Percentiles rank a stretch among this genome's conserved stretches.
Evolutionary conservation across 2,888 invertebrate genomes (phyloP).

Genomic region (Ryuthela nishihirai): DNA sequence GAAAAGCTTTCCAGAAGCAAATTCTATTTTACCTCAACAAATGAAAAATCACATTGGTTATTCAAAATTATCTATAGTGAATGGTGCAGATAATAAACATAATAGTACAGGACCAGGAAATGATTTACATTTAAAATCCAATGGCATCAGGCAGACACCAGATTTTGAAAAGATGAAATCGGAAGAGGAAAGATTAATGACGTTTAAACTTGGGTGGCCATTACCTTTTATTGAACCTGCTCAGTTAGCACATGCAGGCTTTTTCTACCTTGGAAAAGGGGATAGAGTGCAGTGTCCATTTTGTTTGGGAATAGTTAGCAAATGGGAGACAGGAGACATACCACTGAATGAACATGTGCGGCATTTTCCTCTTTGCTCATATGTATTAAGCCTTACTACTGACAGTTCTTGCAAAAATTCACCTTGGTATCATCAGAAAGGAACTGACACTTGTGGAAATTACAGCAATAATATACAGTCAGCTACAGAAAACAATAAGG

Average conservation of each 20-base stretch:
- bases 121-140: no score
- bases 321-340: constrained; percentile 78
- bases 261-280: constrained; percentile 69
- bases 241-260: constrained; percentile 72
- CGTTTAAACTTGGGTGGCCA: constrained; percentile 58
- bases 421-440: constrained; percentile 2
- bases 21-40: no score
- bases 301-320: constrained; percentile 73
- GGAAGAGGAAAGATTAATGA: constrained; percentile 22
- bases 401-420: not conserved
- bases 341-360: constrained; percentile 73
- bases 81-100: no score
- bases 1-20: no score
- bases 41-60: no score
- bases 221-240: constrained; percentile 60
- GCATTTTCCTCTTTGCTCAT: constrained; percentile 77
- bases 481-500: not conserved
- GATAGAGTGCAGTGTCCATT: constrained; percentile 80
- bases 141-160: not conserved
- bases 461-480: not conserved
- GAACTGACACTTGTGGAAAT: constrained; percentile 38
- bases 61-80: no score
- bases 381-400: constrained; percentile 58
- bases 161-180: constrained; percentile 25
- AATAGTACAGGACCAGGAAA: no score